Conservation (phyloP, 2,888 invertebrate genomes). For the Cryptocephalus primarius region DNA sequence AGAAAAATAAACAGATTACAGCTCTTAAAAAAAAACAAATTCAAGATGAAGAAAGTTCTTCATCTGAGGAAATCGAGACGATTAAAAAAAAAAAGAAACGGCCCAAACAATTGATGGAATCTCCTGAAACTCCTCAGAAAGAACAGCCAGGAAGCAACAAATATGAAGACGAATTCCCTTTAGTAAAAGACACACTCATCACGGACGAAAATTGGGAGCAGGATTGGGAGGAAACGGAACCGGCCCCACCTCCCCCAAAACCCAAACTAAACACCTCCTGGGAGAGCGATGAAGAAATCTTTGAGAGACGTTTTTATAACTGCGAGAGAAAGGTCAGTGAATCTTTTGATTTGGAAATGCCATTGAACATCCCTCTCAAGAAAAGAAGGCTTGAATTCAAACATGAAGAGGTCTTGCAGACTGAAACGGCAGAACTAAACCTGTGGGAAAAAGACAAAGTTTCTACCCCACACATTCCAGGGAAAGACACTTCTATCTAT, state of each 20-base stretch:
- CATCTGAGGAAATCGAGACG: slow-evolving; percentile 3
- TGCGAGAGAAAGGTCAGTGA: slow-evolving; percentile 1
- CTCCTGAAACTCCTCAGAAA: not conserved
- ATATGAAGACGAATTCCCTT: slow-evolving; percentile 3
- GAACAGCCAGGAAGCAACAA: not conserved
- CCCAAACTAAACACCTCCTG: slow-evolving; percentile 19
- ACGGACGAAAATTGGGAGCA: slow-evolving; percentile 17
- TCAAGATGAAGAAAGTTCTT: slow-evolving; percentile 19
- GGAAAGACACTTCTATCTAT: slow-evolving; percentile 7
- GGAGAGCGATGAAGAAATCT: slow-evolving; percentile 27
- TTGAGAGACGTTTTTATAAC: slow-evolving; percentile 6
- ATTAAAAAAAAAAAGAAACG: not conserved
- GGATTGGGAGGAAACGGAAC: slow-evolving; percentile 20
- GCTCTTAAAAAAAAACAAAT: slow-evolving; percentile 1
- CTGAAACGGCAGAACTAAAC: too few relatives aligned
- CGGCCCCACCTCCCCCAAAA: slow-evolving; percentile 8
- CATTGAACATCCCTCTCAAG: slow-evolving; percentile 21
- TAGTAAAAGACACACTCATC: slow-evolving; percentile 3
- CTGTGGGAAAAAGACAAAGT: too few relatives aligned
- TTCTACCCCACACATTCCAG: too few relatives aligned
- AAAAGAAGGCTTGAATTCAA: slow-evolving; percentile 4
- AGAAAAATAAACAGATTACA: not conserved
- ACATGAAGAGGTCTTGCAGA: too few relatives aligned
- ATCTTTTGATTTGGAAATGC: slow-evolving; percentile 20
- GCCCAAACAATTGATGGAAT: not conserved